Base-by-base conservation (phyloP, 2,888 invertebrate genomes). In the Minunthozetes semirufus region DNA sequence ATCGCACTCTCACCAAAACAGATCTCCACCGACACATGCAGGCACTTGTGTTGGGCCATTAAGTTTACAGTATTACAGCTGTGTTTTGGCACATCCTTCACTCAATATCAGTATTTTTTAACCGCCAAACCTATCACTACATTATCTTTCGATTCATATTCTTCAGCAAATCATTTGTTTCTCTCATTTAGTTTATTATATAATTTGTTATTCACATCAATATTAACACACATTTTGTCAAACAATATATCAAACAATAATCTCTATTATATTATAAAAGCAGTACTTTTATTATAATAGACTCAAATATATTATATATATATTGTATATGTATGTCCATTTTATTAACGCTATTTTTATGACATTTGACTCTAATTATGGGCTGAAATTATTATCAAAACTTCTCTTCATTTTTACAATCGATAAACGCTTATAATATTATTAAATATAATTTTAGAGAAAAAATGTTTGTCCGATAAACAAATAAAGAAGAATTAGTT, bases 121-220 rank as follows among this genome's bases (percentile, higher is more conserved):
- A 27, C 27, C 13, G 17, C 25, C 15, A n/a, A 6, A 59, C 5
- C 25, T 22, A 59, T 59, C 46, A 46, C 68, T 46, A 42, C 46
- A 33, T 19, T 68, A 68, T 68, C 38, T 22, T 68, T 46, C 22
- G n/a, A 68, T 68, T 68, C 68, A 22, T 68, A 61, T 61, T 61
- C 56, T 22, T 56, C 22, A 19, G 29, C n/a, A 33, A 61, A 61
- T 61, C 61, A 61, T 61, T 61, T 61, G 33, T 33, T 61, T 50
- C 50, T 50, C 50, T 50, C 68, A 22, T 68, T 68, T 46, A 19
- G 68, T 42, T 68, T 68, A 68, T 68, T 68, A 68, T 42, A 68
- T 68, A 68, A 68, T 63, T 63, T 63, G 42, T 68, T 68, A 68
- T 68, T 68, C 68, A 68, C 68, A 22, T 42, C 68, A 46, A 38